A percentile compares a stretch with the other conserved stretches of the same genome.
phyloP scores from a whole-genome alignment of 1,140 invertebrate species.

The Berghia stephanieae region DNA sequence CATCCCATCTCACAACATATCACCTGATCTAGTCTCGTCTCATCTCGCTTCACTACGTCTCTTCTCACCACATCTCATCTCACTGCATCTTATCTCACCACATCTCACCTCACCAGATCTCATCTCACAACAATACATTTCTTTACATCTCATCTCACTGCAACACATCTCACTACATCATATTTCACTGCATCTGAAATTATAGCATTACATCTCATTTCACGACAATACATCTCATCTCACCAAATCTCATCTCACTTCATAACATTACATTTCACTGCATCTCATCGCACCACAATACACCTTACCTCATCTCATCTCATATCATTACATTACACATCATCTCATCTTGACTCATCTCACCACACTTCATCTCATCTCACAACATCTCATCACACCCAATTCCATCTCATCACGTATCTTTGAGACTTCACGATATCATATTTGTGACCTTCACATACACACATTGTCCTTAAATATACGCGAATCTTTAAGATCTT shows the following conservation, averaged over 20 bases:
- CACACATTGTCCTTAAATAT: too few species aligned
- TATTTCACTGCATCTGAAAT: background rate
- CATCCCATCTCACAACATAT: too few species aligned
- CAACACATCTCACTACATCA: conserved; percentile 1
- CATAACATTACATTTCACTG: conserved; percentile 11
- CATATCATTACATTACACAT: background rate
- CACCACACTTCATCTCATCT: background rate
- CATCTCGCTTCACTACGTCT: too few species aligned
- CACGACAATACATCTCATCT: background rate
- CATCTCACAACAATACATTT: conserved; percentile 6
- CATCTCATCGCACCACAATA: background rate
- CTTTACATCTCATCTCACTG: background rate
- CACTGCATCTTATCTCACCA: background rate
- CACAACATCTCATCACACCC: background rate
- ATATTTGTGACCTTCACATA: too few species aligned
- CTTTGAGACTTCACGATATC: too few species aligned
- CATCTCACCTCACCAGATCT: background rate
- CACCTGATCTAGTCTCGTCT: too few species aligned
- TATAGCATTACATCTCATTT: background rate
- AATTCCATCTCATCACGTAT: background rate
- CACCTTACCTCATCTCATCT: background rate
- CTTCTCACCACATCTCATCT: too few species aligned
- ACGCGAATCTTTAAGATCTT: too few species aligned
- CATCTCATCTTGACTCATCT: background rate
- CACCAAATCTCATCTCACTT: background rate